Conservation (phyloP, 2,888 invertebrate species). For the Hemicrepidius hirtus region DNA sequence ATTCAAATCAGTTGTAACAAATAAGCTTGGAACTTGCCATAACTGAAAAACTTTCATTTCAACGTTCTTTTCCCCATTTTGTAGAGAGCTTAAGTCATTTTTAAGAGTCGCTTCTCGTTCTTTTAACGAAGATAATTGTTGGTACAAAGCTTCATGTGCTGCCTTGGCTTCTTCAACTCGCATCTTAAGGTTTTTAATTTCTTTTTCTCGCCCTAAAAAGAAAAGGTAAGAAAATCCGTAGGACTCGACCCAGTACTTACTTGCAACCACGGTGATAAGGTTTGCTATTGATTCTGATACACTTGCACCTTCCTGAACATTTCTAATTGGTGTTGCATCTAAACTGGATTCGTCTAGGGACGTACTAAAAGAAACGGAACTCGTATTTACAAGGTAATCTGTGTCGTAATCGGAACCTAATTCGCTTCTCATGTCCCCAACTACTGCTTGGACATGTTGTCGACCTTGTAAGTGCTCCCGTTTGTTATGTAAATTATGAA, state of each 20-base stretch:
- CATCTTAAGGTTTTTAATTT: conserved; percentile 66
- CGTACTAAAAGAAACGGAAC: conserved; percentile 61
- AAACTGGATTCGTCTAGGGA: conserved; percentile 71
- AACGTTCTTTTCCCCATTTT: conserved; percentile 66
- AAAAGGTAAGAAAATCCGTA: conserved; percentile 13
- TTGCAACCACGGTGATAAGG: conserved; percentile 65
- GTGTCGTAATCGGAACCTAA: conserved; percentile 63
- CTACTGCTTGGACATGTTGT: conserved; percentile 73
- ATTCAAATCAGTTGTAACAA: conserved; percentile 61
- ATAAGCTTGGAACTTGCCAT: conserved; percentile 71
- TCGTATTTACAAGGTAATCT: conserved; percentile 51
- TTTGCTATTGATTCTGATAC: conserved; percentile 68
- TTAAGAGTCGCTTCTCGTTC: conserved; percentile 66
- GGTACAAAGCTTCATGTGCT: conserved; percentile 65
- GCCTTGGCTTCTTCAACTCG: conserved; percentile 65
- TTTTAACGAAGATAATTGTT: conserved; percentile 65
- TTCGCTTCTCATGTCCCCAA: conserved; percentile 70
- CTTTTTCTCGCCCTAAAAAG: conserved; percentile 68
- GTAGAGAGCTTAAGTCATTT: conserved; percentile 63
- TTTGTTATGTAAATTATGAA: conserved; percentile 76
- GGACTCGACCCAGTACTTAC: conserved; percentile 61
- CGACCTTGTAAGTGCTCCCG: conserved; percentile 76
- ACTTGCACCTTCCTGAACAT: conserved; percentile 45
- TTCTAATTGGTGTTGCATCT: conserved; percentile 68
- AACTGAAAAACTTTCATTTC: conserved; percentile 66